Evolutionary conservation across 2,888 invertebrate species (phyloP), one percentile per base, ranked within the genome.

Genomic region (Nemotelus nigrinus): DNA sequence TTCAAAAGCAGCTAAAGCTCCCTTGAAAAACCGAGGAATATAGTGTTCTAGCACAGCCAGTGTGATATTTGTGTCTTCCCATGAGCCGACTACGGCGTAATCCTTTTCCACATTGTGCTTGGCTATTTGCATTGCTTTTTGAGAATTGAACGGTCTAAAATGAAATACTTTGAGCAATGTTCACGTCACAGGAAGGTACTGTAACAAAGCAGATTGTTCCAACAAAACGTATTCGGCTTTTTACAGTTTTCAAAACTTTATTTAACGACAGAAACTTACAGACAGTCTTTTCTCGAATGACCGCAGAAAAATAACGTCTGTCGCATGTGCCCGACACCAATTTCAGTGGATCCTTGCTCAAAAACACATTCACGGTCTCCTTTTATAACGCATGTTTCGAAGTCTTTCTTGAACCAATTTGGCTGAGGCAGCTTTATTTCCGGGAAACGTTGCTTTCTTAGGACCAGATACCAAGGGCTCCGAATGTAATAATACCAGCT

Each of bases 251-350:
- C 5, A 5, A 50, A 50, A 50, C 50, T 50, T 8, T 50, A 7
- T 50, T 5, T 7, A 50, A 8, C 50, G 6, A 50, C 50, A 50
- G 50, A 50, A 44, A 88, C 93, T 89, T 85, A 94, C 94, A 92
- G 90, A 91, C 94, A 94, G 80, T 93, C 92, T 64, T 92, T 90
- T 43, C 53, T 67, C 81, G 93, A 91, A 85, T 96, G 95, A 4
- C 96, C 96, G 84, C 96, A 96, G 87, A 96, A 96, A 88, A 96
- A 95, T 82, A 95, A 90, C 2, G 94, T 93, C 84, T 95, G 95
- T 45, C 95, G 88, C 77, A 94, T 90, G 84, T 94, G 94, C 87
- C 96, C 95, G 0, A 94, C 94, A 81, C 93, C 94, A 1, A 92
- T 91, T 84, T 95, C 94, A 2, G 93, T 91, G 83, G 94, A 92